These are phyloP conservation scores for Gobionotothen gibberifrons DNA, from an alignment of 2,797 vertebrate genomes.

Conservation along the genomic window DNA sequence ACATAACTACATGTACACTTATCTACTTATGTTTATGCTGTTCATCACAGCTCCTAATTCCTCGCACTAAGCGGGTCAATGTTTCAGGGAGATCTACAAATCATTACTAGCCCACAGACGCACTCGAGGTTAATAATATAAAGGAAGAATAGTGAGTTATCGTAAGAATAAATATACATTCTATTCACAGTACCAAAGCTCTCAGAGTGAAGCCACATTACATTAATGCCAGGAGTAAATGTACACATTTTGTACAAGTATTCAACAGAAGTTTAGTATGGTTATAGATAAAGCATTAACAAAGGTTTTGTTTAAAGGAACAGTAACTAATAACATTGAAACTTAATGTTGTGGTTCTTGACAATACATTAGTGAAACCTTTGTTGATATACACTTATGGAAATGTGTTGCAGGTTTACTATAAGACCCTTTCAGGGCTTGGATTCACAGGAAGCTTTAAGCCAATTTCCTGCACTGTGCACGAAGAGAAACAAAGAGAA, in stretches of 20 bases:
- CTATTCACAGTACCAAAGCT: neutral
- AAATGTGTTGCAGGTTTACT: neutral
- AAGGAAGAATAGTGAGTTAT: neutral
- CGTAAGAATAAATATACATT: neutral
- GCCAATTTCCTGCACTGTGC: constrained; percentile 33
- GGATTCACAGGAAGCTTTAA: constrained; percentile 44
- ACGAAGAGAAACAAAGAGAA: constrained; percentile 21
- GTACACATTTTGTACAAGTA: neutral
- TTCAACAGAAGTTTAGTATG: neutral
- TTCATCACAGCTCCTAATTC: constrained; percentile 13
- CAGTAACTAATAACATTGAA: neutral
- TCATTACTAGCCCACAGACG: constrained; percentile 25
- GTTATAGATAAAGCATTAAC: neutral
- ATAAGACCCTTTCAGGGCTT: neutral
- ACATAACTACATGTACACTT: neutral
- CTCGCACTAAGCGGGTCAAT: constrained; percentile 13
- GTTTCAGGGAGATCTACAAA: constrained; percentile 34
- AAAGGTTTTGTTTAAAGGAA: neutral
- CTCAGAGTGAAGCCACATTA: neutral
- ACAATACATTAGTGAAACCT: neutral
- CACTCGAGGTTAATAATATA: constrained; percentile 42
- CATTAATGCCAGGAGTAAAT: neutral
- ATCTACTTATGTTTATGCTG: neutral
- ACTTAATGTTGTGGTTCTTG: neutral
- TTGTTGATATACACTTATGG: neutral